These are phyloP conservation scores for Drosophila pegasa DNA, from an alignment of 2,888 invertebrate genomes.

Conservation along the genomic window DNA sequence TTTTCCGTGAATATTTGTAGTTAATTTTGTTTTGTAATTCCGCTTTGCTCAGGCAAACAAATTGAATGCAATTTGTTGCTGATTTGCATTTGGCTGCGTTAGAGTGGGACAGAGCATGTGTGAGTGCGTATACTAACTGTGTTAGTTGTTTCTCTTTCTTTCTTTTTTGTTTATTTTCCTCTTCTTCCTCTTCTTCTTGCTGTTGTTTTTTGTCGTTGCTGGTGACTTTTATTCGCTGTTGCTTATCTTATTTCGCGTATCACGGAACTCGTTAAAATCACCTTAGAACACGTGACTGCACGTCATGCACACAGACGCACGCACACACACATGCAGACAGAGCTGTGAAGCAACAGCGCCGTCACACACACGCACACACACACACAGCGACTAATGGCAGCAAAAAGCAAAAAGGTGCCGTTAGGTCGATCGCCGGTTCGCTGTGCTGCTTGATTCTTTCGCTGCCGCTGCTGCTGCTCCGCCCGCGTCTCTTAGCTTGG, in stretches of 20 bases:
- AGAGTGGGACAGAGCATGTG: slow-evolving; percentile 8
- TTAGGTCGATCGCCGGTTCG: slow-evolving; percentile 48
- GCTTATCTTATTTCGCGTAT: slow-evolving; percentile 77
- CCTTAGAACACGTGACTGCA: slow-evolving; percentile 79
- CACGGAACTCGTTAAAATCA: slow-evolving; percentile 80
- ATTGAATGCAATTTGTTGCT: slow-evolving; percentile 47
- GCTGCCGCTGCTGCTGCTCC: not conserved
- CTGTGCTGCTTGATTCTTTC: slow-evolving; percentile 15
- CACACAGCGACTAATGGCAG: slow-evolving; percentile 36
- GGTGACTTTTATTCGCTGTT: slow-evolving; percentile 44
- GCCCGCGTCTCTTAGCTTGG: slow-evolving; percentile 12
- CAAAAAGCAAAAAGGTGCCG: slow-evolving; percentile 45
- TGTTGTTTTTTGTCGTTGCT: slow-evolving; percentile 31
- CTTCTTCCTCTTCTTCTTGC: slow-evolving; percentile 1
- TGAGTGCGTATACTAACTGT: slow-evolving; percentile 7
- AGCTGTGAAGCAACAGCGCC: slow-evolving; percentile 47
- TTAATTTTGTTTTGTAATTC: not conserved
- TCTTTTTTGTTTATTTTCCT: slow-evolving; percentile 3
- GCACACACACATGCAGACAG: slow-evolving; percentile 9
- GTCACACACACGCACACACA: slow-evolving; percentile 25
- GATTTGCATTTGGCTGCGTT: slow-evolving; percentile 45
- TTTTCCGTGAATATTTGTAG: not conserved
- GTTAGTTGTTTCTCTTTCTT: not conserved
- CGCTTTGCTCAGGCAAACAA: slow-evolving; percentile 29
- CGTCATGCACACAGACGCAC: slow-evolving; percentile 31